A percentile compares a stretch with the other conserved stretches of the same genome.
These are phyloP conservation scores for Aphelenchoides bicaudatus DNA, from an alignment of 2,888 invertebrate species.

Conservation along the genomic window DNA sequence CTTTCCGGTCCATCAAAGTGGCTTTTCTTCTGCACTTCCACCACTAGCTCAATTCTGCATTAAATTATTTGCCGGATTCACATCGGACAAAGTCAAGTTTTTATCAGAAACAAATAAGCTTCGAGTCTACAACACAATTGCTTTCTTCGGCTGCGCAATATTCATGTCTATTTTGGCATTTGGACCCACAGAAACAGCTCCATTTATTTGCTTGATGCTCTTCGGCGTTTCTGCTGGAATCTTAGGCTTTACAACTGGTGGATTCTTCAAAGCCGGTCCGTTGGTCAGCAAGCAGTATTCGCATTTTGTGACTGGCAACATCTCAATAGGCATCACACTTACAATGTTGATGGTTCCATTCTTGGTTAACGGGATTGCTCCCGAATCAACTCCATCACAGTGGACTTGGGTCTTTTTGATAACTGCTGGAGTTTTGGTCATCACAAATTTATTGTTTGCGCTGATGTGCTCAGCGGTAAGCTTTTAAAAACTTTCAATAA, in stretches of 20 bases:
- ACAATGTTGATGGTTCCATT: slow-evolving; percentile 40
- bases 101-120: slow-evolving; percentile 55
- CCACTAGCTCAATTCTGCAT: slow-evolving; percentile 54
- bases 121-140: slow-evolving; percentile 55
- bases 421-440: slow-evolving; percentile 34
- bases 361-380: slow-evolving; percentile 36
- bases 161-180: slow-evolving; percentile 48
- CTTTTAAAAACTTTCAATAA: no score
- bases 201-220: slow-evolving; percentile 28
- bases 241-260: slow-evolving; percentile 51
- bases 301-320: slow-evolving; percentile 58
- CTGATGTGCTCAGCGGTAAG: slow-evolving; percentile 38
- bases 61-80: slow-evolving; percentile 48
- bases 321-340: slow-evolving; percentile 45
- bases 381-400: slow-evolving; percentile 34
- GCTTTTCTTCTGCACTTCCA: slow-evolving; percentile 55
- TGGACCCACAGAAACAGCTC: slow-evolving; percentile 32
- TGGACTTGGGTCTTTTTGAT: slow-evolving; percentile 33
- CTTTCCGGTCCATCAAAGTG: slow-evolving; percentile 52
- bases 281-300: slow-evolving; percentile 54
- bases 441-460: slow-evolving; percentile 39
- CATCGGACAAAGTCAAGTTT: slow-evolving; percentile 43
- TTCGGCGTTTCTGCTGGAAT: slow-evolving; percentile 37
- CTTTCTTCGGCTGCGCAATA: slow-evolving; percentile 47
- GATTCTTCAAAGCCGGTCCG: slow-evolving; percentile 55